Evolutionary conservation across 37 sponge, comb jelly and placozoan genomes (phyloP).

Genomic region (Hormiphora californensis): DNA sequence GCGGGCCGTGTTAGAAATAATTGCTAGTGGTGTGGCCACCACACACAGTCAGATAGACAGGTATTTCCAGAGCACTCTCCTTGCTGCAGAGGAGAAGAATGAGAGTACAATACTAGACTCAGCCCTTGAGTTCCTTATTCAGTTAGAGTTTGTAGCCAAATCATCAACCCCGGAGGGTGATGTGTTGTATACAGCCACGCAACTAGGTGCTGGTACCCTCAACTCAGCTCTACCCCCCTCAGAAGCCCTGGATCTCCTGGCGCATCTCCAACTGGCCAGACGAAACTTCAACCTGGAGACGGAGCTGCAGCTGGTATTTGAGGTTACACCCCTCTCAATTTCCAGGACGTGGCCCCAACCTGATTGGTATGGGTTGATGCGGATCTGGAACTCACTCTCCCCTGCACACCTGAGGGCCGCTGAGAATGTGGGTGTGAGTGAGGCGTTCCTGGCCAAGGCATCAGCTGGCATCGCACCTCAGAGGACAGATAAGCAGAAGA

Average conservation of each 20-base stretch:
- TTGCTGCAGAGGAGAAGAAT: conserved; percentile 66
- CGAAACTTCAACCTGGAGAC: conserved; percentile 84
- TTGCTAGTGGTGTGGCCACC: conserved; percentile 69
- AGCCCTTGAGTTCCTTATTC: conserved; percentile 65
- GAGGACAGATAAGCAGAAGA: conserved; percentile 59
- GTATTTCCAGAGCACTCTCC: conserved; percentile 78
- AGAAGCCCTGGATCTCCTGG: conserved; percentile 82
- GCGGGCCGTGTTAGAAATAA: conserved; percentile 90
- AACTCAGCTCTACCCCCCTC: conserved; percentile 87
- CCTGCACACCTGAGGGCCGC: conserved; percentile 78
- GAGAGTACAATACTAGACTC: neutral
- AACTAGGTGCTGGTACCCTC: conserved; percentile 86
- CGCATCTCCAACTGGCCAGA: conserved; percentile 78
- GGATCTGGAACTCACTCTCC: conserved; percentile 72
- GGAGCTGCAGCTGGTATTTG: conserved; percentile 93
- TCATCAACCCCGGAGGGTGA: neutral
- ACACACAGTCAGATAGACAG: conserved; percentile 56
- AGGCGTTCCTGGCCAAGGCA: conserved; percentile 75
- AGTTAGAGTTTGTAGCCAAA: conserved; percentile 75
- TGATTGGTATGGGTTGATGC: conserved; percentile 77
- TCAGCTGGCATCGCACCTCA: conserved; percentile 61
- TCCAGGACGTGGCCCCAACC: conserved; percentile 65
- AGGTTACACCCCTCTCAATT: conserved; percentile 59
- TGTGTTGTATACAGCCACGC: conserved; percentile 64
- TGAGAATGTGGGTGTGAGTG: conserved; percentile 76